Evolutionary conservation across 2,797 vertebrate genomes (phyloP), one percentile per base, ranked within the genome.

Genomic region (Margarornis squamiger): DNA sequence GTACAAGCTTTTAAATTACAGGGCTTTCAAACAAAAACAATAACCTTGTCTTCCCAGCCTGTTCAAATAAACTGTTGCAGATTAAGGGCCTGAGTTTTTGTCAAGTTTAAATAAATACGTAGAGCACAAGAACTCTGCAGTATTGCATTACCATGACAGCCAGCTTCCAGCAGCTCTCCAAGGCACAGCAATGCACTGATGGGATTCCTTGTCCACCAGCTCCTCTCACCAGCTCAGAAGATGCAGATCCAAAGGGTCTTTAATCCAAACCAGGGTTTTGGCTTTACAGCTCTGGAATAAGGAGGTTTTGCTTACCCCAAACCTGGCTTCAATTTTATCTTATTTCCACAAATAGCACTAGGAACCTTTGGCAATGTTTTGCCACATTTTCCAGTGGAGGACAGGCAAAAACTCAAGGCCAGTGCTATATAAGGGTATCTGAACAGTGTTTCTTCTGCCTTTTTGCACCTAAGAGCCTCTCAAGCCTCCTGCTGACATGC

Each of bases 251-350:
- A 58, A 57, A 3, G 3, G 80, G 90, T 54, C 46, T 46, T 87
- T 93, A 95, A 96, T 96, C 93, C 90, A 92, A 96, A 95, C 94
- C 96, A 96, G 96, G 75, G 83, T 89, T 96, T 96, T 87, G 29
- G 49, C 79, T 93, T 95, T 80, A 80, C 92, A 95, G 77, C 57
- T 87, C 38, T 70, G 83, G 61, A 90, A 76, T 58, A 91, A 93
- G 70, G 74, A 97, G 88, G 49, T 72, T 96, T 94, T 90, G 75
- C 94, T 95, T 96, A 89, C 77, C 83, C 90, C 86, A 96, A 97
- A 96, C 96, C 95, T 95, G 95, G 93, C 92, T 96, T 97, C 88
- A 96, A 96, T 97, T 97, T 97, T 93, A 97, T 96, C 96, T 95
- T 52, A 94, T 96, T 96, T 96, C 95, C 96, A 95, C 92, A 96